A percentile compares a stretch with the other conserved stretches of the same genome.
Conservation (phyloP, 2,797 vertebrate genomes). For the Delichon dasypus region DNA sequence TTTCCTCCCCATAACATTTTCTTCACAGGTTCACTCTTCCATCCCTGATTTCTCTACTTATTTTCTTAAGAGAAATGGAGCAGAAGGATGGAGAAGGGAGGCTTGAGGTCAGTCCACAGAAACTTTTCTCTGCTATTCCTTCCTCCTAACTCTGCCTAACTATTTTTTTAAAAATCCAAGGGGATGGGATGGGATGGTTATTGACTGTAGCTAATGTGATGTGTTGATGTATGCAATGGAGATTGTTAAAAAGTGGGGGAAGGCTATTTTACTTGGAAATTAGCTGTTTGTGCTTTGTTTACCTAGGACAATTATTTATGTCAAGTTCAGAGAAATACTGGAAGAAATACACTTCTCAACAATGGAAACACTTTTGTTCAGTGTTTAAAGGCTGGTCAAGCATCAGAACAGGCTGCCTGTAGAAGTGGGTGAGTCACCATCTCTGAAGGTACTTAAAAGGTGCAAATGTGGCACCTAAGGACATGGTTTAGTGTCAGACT, state of each 20-base stretch:
- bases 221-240: background rate
- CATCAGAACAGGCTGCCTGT: background rate
- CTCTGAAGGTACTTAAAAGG: background rate
- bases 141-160: background rate
- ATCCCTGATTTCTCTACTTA: background rate
- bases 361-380: background rate
- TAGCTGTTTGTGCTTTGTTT: background rate
- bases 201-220: background rate
- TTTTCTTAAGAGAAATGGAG: background rate
- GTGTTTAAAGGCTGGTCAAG: background rate
- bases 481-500: background rate
- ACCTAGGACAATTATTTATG: background rate
- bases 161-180: background rate
- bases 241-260: background rate
- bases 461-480: background rate
- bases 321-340: background rate
- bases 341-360: background rate
- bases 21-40: background rate
- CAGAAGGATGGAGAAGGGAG: accelerated
- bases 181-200: background rate
- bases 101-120: too few relatives aligned
- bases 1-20: accelerated
- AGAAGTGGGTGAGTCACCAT: background rate
- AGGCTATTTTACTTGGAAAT: background rate
- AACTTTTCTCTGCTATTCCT: background rate